phyloP scores from a whole-genome alignment of 2,888 invertebrate species.

The Cephonodes hylas region DNA sequence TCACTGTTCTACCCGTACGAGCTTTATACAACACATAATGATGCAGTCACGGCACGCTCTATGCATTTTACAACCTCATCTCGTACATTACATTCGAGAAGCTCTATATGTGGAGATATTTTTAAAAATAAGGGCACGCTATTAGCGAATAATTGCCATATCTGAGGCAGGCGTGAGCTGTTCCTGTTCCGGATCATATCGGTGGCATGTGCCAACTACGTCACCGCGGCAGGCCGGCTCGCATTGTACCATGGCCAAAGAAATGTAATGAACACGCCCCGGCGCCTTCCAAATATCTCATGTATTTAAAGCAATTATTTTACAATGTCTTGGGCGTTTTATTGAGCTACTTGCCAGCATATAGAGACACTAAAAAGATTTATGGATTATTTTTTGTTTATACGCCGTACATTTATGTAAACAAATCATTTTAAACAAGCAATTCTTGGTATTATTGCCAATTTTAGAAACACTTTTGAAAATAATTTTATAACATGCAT shows the following conservation, averaged over 20 bases:
- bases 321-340: not conserved
- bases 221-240: slow-evolving; percentile 52
- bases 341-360: not conserved
- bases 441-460: not conserved
- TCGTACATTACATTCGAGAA: slow-evolving; percentile 34
- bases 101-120: slow-evolving; percentile 28
- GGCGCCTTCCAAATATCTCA: not conserved
- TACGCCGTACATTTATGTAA: not conserved
- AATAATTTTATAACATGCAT: not conserved
- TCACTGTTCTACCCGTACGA: slow-evolving; percentile 53
- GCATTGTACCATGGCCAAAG: slow-evolving; percentile 41
- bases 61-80: slow-evolving; percentile 57
- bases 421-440: not conserved
- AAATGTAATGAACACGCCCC: slow-evolving; percentile 2
- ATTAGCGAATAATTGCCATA: slow-evolving; percentile 16
- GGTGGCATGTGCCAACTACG: slow-evolving; percentile 69
- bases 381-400: not conserved
- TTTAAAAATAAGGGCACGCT: not conserved
- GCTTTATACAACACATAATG: slow-evolving; percentile 63
- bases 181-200: slow-evolving; percentile 46
- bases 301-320: not conserved
- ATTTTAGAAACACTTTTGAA: not conserved
- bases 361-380: not conserved
- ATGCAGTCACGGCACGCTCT: slow-evolving; percentile 60
- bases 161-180: slow-evolving; percentile 27